A percentile compares a stretch with the other conserved stretches of the same genome.
These are phyloP conservation scores for Rhizoglyphus robini DNA, from an alignment of 1,140 invertebrate species.

Conservation along the genomic window DNA sequence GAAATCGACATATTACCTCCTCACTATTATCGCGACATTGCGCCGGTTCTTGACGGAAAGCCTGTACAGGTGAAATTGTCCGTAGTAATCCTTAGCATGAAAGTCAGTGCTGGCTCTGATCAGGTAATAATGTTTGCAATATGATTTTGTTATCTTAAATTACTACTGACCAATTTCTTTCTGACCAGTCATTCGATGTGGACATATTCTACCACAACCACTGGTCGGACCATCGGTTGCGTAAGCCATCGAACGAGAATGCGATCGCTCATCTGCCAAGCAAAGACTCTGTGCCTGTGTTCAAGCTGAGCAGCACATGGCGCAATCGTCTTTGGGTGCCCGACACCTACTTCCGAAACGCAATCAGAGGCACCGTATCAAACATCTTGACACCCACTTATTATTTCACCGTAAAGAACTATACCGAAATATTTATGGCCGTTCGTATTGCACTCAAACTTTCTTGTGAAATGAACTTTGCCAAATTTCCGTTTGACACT, in stretches of 20 bases:
- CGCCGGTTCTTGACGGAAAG: background rate
- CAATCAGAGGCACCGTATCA: conserved; percentile 19
- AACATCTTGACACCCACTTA: conserved; percentile 9
- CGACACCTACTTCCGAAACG: conserved; percentile 26
- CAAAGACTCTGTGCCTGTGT: background rate
- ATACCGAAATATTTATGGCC: conserved; percentile 16
- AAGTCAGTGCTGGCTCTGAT: background rate
- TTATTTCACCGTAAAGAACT: conserved; percentile 16
- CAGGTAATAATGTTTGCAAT: background rate
- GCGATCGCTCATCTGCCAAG: background rate
- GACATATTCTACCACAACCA: conserved; percentile 26
- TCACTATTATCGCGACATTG: conserved; percentile 5
- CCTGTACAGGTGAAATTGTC: conserved; percentile 13
- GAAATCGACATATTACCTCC: conserved; percentile 8
- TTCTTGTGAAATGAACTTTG: conserved; percentile 20
- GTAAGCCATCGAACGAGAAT: background rate
- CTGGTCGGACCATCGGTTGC: conserved; percentile 23
- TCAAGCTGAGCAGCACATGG: conserved; percentile 22
- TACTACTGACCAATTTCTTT: too few relatives aligned
- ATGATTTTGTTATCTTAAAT: background rate
- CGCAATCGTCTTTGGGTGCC: conserved; percentile 25
- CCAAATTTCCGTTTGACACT: conserved; percentile 23
- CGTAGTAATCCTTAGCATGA: background rate
- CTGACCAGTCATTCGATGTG: conserved; percentile 22
- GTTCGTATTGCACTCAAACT: conserved; percentile 14